Conservation (phyloP, 2,113 vertebrate species). For the Grammomys dolichurus region DNA sequence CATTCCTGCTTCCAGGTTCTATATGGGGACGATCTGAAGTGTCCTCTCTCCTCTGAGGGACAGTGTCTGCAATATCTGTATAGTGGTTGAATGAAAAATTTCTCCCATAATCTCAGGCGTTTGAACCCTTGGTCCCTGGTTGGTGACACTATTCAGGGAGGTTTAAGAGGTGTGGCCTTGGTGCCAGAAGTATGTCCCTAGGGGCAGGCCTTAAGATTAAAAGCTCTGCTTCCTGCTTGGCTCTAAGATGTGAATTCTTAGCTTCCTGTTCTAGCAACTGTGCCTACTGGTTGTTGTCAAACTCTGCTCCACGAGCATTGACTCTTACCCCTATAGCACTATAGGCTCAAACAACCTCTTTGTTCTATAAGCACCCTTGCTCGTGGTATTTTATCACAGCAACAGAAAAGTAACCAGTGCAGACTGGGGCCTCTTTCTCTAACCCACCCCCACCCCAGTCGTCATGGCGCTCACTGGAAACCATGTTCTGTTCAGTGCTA, state of each 20-base stretch:
- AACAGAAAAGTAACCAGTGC: background rate
- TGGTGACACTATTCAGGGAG: background rate
- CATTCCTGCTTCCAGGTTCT: background rate
- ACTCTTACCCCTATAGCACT: background rate
- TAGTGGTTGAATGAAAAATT: background rate
- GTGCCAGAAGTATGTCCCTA: background rate
- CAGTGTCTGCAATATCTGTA: no score
- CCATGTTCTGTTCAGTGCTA: background rate
- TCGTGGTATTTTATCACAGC: background rate
- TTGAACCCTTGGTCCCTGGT: background rate
- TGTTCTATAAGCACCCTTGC: background rate
- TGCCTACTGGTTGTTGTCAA: background rate
- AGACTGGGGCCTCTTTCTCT: background rate
- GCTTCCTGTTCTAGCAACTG: background rate
- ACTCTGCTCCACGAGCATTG: no score
- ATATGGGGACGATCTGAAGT: background rate
- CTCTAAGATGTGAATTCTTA: background rate
- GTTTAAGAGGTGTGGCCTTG: no score
- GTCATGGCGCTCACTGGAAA: background rate
- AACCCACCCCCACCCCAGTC: background rate
- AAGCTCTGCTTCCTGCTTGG: background rate
- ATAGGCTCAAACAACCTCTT: background rate
- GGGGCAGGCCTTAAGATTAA: background rate
- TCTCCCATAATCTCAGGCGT: background rate
- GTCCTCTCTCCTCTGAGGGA: background rate